phyloP scores from a whole-genome alignment of 2,888 invertebrate species.

The Chymomyza fuscimana region DNA sequence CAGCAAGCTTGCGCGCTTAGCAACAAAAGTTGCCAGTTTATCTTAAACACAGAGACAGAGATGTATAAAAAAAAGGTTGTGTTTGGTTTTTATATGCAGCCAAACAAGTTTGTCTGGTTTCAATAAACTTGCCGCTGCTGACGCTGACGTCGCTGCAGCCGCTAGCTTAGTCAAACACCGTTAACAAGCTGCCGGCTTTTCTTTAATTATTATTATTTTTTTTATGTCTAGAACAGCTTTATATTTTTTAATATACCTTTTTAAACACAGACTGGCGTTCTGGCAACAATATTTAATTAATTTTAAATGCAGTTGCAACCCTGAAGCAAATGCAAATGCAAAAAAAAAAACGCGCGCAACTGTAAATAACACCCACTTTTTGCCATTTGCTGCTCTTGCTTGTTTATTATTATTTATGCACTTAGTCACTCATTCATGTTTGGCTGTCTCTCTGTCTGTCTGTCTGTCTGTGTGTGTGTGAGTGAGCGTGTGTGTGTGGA shows the following conservation, averaged over 20 bases:
- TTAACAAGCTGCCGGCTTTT: neutral
- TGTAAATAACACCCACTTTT: neutral
- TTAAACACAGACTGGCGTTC: too few species aligned
- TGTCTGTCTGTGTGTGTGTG: neutral
- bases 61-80: neutral
- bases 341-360: neutral
- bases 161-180: neutral
- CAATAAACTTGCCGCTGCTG: neutral
- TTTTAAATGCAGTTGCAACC: neutral
- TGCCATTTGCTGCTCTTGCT: neutral
- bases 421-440: neutral
- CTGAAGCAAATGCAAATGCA: neutral
- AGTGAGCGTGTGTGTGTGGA: neutral
- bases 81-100: neutral
- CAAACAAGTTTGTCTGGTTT: conserved; percentile 65
- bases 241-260: neutral
- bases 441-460: neutral
- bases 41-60: neutral
- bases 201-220: neutral
- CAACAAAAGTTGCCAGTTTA: conserved; percentile 49
- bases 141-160: neutral
- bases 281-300: neutral
- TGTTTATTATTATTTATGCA: too few species aligned
- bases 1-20: conserved; percentile 44
- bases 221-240: neutral